Evolutionary conservation across 2,113 vertebrate genomes (phyloP).

Genomic region (Proterorhinus semilunaris): DNA sequence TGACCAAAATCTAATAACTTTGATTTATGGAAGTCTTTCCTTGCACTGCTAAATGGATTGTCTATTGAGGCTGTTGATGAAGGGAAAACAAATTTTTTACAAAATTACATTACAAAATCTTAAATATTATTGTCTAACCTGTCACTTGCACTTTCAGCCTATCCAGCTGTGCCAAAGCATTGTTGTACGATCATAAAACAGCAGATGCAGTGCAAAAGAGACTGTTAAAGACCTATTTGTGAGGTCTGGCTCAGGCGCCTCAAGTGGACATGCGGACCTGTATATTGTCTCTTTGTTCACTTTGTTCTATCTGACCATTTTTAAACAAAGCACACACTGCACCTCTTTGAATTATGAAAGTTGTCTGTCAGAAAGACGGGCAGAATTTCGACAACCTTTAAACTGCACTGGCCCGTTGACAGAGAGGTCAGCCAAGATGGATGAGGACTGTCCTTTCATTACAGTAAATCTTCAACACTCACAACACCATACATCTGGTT

Average conservation of each 20-base stretch:
- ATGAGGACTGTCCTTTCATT: background rate
- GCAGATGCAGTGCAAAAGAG: too few species aligned
- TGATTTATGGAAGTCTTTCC: too few species aligned
- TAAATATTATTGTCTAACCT: too few species aligned
- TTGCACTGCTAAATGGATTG: too few species aligned
- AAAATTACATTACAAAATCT: too few species aligned
- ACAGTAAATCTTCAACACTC: background rate
- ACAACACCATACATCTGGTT: background rate
- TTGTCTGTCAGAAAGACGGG: background rate
- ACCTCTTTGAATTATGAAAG: conserved; percentile 7
- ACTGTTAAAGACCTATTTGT: background rate
- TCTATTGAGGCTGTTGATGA: too few species aligned
- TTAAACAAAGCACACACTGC: background rate
- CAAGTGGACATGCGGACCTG: conserved; percentile 6
- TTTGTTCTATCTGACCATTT: background rate
- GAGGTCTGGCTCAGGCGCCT: background rate
- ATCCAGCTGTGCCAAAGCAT: too few species aligned
- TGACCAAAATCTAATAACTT: too few species aligned
- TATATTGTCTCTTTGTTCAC: background rate
- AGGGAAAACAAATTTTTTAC: too few species aligned
- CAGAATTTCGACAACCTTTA: background rate
- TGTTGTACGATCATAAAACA: too few species aligned
- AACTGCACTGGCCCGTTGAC: background rate
- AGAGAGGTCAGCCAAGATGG: conserved; percentile 4
- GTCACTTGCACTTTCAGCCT: too few species aligned